Percentiles rank a stretch among this genome's conserved stretches.
These are phyloP conservation scores for Uria aalge DNA, from an alignment of 2,113 vertebrate genomes.

Conservation along the genomic window DNA sequence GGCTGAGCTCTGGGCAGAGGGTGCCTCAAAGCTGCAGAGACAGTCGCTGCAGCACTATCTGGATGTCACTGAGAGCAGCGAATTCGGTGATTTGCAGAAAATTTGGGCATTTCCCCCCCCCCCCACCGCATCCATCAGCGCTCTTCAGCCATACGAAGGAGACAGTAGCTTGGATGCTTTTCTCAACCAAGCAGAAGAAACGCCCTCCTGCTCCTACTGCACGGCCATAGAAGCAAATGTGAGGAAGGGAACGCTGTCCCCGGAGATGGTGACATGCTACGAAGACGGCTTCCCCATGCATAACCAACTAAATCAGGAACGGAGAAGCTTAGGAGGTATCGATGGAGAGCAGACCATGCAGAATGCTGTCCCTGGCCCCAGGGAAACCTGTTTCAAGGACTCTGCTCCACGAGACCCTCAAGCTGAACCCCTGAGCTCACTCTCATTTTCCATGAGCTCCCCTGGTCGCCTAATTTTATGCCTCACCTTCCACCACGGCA, in stretches of 20 bases:
- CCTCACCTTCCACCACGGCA: not conserved
- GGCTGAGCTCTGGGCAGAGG: not conserved
- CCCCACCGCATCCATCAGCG: not conserved
- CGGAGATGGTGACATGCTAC: not conserved
- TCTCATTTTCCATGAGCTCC: not conserved
- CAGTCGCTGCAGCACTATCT: not conserved
- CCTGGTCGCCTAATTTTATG: not conserved
- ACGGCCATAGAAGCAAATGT: accelerated
- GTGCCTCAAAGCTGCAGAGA: not conserved
- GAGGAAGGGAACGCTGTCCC: not conserved
- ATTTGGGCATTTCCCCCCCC: not conserved
- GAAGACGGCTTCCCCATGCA: not conserved
- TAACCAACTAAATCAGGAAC: not conserved
- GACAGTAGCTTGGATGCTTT: not conserved
- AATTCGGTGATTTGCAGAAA: not conserved
- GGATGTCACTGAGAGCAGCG: not conserved
- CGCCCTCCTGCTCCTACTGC: not conserved
- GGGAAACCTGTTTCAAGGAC: not conserved
- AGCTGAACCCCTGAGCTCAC: not conserved
- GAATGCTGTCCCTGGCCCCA: not conserved
- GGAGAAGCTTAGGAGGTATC: not conserved
- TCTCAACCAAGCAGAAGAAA: not conserved
- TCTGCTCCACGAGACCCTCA: not conserved
- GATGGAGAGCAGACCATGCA: not conserved
- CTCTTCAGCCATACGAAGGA: not conserved